Evolutionary conservation across 2,888 invertebrate species (phyloP).

Genomic region (Stenichneumon culpator): DNA sequence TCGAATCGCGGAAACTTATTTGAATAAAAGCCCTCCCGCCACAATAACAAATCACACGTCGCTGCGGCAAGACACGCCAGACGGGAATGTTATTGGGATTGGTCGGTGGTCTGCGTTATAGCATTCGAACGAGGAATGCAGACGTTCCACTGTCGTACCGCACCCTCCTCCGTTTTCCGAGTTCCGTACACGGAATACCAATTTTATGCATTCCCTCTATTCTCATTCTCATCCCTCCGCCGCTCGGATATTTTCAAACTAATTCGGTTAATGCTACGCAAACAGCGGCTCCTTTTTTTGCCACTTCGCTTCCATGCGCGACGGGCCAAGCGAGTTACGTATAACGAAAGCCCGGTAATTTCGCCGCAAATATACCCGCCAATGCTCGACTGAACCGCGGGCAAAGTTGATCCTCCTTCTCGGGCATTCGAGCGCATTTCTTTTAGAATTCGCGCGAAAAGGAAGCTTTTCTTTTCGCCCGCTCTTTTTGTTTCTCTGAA

Average conservation of each 20-base stretch:
- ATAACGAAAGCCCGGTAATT: not conserved
- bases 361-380: constrained; percentile 31
- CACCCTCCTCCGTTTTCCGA: not conserved
- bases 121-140: constrained; percentile 22
- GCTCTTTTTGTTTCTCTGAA: constrained; percentile 32
- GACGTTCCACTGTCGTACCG: not conserved
- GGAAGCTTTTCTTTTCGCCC: not conserved
- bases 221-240: constrained; percentile 10
- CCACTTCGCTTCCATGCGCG: constrained; percentile 21
- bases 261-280: constrained; percentile 66
- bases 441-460: constrained; percentile 36
- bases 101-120: not conserved
- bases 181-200: constrained; percentile 55
- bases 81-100: not conserved
- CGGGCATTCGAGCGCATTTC: constrained; percentile 6
- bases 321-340: not conserved
- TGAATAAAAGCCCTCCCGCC: constrained; percentile 21
- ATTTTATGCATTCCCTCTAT: constrained; percentile 49
- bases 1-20: constrained; percentile 28
- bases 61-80: constrained; percentile 9
- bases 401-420: constrained; percentile 10
- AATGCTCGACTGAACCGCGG: constrained; percentile 7
- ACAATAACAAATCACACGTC: constrained; percentile 21
- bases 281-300: constrained; percentile 46
- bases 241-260: constrained; percentile 51